Evolutionary conservation across 2,113 vertebrate genomes (phyloP), one percentile per base, ranked within the genome.

Genomic region (Dunckerocampus dactyliophorus): DNA sequence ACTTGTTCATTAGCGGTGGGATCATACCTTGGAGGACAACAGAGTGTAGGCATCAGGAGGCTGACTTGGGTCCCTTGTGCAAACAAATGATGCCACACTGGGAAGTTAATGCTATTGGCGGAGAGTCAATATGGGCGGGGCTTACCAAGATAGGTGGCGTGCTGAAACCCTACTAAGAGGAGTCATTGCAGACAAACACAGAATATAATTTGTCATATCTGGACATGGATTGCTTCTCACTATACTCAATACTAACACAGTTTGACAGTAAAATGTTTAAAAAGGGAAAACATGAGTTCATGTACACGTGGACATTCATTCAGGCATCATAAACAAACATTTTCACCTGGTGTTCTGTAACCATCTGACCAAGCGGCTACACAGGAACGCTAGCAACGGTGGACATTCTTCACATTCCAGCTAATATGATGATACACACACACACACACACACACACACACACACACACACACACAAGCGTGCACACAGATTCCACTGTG

Each of bases 321-420:
- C 20, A 14, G 45, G 63, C 59, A 76, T 78, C 76, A 80, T 79
- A 76, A 66, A 58, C 51, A 39, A 65, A 55, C 82, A 69, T 84
- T 82, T 77, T 77, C 76, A 47, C 80, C 61, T 15, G 39, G 59
- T 62, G 59, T 65, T 54, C 69, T 15, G n/a, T 47, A 28, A 79
- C 64, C 72, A 71, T 80, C 74, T 64, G 59, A 77, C 68, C 69
- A 71, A 55, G 51, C 20, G 62, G 43, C 10, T 62, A 51, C 62
- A 67, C 63, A 55, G 70, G 62, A 69, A 74, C 64, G 54, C 82
- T 75, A 70, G 62, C 57, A 63, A 7, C 54, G 64, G 55, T 31
- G 76, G 64, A 75, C 73, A 82, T 76, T 80, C 71, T 59, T 80
- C 62, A 82, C 71, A 87, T 87, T 80, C 79, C 66, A 47, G 46